Conservation (phyloP, 2,113 vertebrate species). For the Tragelaphus strepsiceros region DNA sequence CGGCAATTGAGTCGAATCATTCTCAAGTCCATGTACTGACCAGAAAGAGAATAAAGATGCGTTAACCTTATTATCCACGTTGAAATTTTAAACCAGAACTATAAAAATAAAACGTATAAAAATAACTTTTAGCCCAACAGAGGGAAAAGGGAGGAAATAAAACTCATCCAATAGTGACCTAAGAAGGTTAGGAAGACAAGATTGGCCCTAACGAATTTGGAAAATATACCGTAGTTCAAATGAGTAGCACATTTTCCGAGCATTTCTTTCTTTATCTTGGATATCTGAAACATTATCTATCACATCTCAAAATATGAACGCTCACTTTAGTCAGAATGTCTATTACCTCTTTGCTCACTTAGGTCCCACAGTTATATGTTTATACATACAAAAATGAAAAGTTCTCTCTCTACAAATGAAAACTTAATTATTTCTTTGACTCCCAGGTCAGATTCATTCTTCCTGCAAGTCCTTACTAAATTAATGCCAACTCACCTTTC, state of each 20-base stretch:
- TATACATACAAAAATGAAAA: neutral
- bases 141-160: neutral
- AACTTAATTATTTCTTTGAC: neutral
- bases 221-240: neutral
- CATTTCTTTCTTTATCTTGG: neutral
- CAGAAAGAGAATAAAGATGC: neutral
- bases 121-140: neutral
- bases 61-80: neutral
- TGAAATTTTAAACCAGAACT: neutral
- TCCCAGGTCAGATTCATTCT: neutral
- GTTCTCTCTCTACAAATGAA: neutral
- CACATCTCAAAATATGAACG: neutral
- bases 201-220: neutral
- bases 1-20: neutral
- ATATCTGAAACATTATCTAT: neutral
- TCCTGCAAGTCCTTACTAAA: neutral
- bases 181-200: neutral
- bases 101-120: neutral
- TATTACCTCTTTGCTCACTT: neutral
- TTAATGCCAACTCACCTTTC: neutral
- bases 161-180: neutral
- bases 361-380: neutral
- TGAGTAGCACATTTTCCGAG: neutral
- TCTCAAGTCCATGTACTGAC: neutral
- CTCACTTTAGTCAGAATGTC: constrained; percentile 24